Evolutionary conservation across 2,113 vertebrate genomes (phyloP).

Genomic region (rat (Rattus norvegicus)): DNA sequence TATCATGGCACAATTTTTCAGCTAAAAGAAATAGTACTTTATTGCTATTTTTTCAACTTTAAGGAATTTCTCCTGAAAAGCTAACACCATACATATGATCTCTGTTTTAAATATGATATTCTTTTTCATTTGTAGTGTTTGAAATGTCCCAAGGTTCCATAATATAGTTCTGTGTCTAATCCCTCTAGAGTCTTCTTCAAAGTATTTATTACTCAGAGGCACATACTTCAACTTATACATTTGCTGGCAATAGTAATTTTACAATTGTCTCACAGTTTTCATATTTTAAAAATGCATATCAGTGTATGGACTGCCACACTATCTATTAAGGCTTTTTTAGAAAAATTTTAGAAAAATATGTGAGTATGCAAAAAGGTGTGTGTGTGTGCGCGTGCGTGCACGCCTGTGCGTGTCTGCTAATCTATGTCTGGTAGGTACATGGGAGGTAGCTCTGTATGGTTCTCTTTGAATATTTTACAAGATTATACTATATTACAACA

Average conservation of each 20-base stretch:
- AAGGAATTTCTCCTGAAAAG: conserved; percentile 70
- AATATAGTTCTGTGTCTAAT: conserved; percentile 72
- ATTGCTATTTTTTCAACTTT: conserved; percentile 61
- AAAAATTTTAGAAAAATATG: background rate
- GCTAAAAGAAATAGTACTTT: conserved; percentile 69
- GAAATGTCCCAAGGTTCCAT: conserved; percentile 71
- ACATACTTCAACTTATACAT: conserved; percentile 26
- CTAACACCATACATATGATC: conserved; percentile 78
- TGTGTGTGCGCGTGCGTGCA: background rate
- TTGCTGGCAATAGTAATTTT: conserved; percentile 5
- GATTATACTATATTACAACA: background rate
- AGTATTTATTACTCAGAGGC: conserved; percentile 61
- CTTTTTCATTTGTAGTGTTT: conserved; percentile 75
- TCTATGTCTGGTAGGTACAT: background rate
- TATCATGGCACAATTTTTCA: conserved; percentile 55
- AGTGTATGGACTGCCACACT: background rate
- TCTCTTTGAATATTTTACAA: conserved; percentile 12
- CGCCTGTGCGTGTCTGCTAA: fast-evolving
- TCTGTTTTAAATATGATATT: conserved; percentile 74
- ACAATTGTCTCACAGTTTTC: conserved; percentile 51
- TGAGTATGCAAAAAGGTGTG: background rate
- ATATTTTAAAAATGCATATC: conserved; percentile 37
- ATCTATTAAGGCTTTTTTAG: background rate
- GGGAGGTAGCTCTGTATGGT: background rate
- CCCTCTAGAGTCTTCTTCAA: conserved; percentile 67